Percentiles rank a stretch among this genome's conserved stretches.
These are phyloP conservation scores for Parnassius orleans DNA, from an alignment of 2,888 invertebrate species.

Conservation along the genomic window DNA sequence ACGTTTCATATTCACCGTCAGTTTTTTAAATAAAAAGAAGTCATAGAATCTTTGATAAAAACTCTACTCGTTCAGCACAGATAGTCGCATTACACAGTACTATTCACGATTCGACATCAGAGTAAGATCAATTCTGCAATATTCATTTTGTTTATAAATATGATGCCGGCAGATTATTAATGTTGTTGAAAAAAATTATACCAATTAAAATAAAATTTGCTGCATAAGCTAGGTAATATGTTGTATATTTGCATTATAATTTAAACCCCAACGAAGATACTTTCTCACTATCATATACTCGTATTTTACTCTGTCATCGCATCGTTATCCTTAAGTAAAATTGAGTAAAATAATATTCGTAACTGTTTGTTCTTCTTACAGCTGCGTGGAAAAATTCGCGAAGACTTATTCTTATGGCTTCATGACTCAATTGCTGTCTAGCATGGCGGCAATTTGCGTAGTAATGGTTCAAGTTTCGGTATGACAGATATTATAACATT, in stretches of 20 bases:
- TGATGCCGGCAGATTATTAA: too few relatives aligned
- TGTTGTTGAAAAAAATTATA: too few relatives aligned
- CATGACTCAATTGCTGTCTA: conserved; percentile 73
- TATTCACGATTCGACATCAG: background rate
- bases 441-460: conserved; percentile 74
- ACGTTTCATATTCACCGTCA: conserved; percentile 56
- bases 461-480: conserved; percentile 79
- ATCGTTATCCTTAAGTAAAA: background rate
- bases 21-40: conserved; percentile 41
- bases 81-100: conserved; percentile 2
- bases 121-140: too few relatives aligned
- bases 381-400: conserved; percentile 69
- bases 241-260: too few relatives aligned
- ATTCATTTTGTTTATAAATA: too few relatives aligned
- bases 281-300: too few relatives aligned
- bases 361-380: conserved; percentile 41
- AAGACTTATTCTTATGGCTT: conserved; percentile 71
- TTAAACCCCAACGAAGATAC: too few relatives aligned
- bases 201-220: too few relatives aligned
- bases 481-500: conserved; percentile 35
- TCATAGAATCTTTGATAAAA: conserved; percentile 30
- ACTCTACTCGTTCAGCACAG: conserved; percentile 21
- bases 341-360: background rate
- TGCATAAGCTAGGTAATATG: too few relatives aligned
- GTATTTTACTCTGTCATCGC: conserved; percentile 8